Base-by-base conservation (phyloP, 2,888 invertebrate species). In the Himalopsyche tibetana region DNA sequence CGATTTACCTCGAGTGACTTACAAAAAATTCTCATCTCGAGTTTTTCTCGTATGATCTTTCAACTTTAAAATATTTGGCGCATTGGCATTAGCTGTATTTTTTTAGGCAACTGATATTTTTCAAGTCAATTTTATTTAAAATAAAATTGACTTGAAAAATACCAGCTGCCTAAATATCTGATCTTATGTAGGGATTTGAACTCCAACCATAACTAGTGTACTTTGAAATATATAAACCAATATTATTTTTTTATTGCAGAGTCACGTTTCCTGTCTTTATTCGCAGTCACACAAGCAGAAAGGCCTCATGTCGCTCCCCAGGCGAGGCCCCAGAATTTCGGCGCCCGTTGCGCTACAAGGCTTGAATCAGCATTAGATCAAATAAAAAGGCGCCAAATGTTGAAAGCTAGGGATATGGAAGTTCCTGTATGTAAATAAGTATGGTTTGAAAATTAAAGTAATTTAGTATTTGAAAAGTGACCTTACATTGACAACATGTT, bases 291-390 rank as follows among this genome's bases (percentile, higher is more conserved):
- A 17, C 85, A 82, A 12, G 85, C 83, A 4, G 82, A 83, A 17
- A 56, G 56, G 9, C 86, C 69, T 28, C 40, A 84, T 28, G 69
- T 69, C 4, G 82, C 85, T 15, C 83, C 82, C 4, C 38, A 15
- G 11, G 63, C 56, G 15, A 38, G 40, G 51, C 84, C 87, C 28
- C 87, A 82, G 38, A 45, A 5, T 69, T 51, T 92, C 2, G 91
- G 91, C 12, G 55, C 93, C 92, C 92, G 94, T 87, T 96, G 96
- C 89, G 95, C 95, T 0, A 93, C 94, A 28, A 94, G 95, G 28
- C 91, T 96, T 85, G 96, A 96, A 90, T 93, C 93, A 12, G 96
- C 96, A 0, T 90, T 96, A 82, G 95, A 96, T 88, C 94, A 95
- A 89, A 92, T 96, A 90, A 93, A 94, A 89, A 91, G 94, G 56